These are phyloP conservation scores for Epinotia bilunana DNA, from an alignment of 2,888 invertebrate genomes.

Conservation along the genomic window DNA sequence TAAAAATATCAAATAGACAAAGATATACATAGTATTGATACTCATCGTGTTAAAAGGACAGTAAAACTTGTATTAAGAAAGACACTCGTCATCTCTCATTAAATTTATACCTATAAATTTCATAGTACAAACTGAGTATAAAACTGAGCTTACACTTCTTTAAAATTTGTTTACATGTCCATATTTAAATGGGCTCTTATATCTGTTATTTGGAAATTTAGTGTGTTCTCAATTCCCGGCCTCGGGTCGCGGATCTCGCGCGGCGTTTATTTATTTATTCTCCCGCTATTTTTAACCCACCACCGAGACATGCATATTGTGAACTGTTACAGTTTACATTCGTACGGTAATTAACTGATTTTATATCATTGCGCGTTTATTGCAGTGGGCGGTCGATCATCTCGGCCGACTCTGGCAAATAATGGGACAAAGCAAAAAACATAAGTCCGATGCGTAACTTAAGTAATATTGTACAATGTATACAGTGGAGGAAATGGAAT, in stretches of 20 bases:
- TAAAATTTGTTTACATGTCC: conserved; percentile 30
- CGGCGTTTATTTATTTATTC: conserved; percentile 59
- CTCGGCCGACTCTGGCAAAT: conserved; percentile 35
- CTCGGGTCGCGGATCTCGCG: conserved; percentile 46
- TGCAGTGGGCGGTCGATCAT: conserved; percentile 61
- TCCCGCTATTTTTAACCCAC: conserved; percentile 69
- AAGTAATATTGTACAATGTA: no score
- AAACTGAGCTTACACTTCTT: conserved; percentile 17
- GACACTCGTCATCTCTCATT: neutral
- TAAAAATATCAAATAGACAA: no score
- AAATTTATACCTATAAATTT: neutral
- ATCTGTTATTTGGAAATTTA: conserved; percentile 38
- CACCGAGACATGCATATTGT: conserved; percentile 71
- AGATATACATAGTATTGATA: neutral
- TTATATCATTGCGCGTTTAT: conserved; percentile 75
- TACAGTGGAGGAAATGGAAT: no score
- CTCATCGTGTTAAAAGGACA: neutral
- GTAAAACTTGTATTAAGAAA: neutral
- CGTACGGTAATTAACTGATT: conserved; percentile 74
- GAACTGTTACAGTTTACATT: conserved; percentile 73
- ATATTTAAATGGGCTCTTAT: conserved; percentile 33
- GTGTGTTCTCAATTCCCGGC: conserved; percentile 41
- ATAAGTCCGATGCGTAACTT: no score
- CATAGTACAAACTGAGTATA: neutral
- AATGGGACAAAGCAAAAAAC: neutral